Percentiles rank a stretch among this genome's conserved stretches.
phyloP scores from a whole-genome alignment of 2,113 vertebrate genomes.

The Myxocyprinus asiaticus region DNA sequence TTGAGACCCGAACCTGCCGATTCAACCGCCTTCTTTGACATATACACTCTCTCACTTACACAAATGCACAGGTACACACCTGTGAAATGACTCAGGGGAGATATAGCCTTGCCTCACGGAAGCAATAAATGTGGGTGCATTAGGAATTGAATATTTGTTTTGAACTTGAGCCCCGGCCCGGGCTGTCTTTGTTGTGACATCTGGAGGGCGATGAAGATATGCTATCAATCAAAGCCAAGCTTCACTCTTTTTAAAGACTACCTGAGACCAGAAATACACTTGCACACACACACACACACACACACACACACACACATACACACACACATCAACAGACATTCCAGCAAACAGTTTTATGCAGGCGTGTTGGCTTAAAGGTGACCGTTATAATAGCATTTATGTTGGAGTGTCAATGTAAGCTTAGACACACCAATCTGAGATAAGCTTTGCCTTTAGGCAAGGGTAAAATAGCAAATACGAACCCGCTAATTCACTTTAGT shows the following conservation, averaged over 20 bases:
- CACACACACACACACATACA: no score
- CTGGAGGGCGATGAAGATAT: slow-evolving; percentile 44
- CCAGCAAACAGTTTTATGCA: not conserved
- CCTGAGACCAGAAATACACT: not conserved
- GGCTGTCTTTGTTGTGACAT: slow-evolving; percentile 43
- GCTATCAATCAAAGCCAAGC: slow-evolving; percentile 41
- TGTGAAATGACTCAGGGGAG: slow-evolving; percentile 29
- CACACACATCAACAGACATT: slow-evolving; percentile 16
- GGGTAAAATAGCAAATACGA: slow-evolving; percentile 24
- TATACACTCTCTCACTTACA: not conserved
- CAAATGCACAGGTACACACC: slow-evolving; percentile 11
- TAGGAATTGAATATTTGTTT: slow-evolving; percentile 55
- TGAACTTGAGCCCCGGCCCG: slow-evolving; percentile 38
- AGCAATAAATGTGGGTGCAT: slow-evolving; percentile 51
- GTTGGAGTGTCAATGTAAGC: not conserved
- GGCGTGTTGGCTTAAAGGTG: not conserved
- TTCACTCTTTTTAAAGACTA: slow-evolving; percentile 35
- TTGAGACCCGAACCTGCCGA: slow-evolving; percentile 2
- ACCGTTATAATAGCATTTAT: not conserved
- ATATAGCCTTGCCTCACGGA: slow-evolving; percentile 42
- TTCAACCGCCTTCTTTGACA: not conserved
- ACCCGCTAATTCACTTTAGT: slow-evolving; percentile 7
- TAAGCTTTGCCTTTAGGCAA: slow-evolving; percentile 30
- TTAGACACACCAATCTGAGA: slow-evolving; percentile 22
- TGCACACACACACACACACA: not conserved